These are phyloP conservation scores for Hesperia comma DNA, from an alignment of 2,888 invertebrate genomes.

Conservation along the genomic window DNA sequence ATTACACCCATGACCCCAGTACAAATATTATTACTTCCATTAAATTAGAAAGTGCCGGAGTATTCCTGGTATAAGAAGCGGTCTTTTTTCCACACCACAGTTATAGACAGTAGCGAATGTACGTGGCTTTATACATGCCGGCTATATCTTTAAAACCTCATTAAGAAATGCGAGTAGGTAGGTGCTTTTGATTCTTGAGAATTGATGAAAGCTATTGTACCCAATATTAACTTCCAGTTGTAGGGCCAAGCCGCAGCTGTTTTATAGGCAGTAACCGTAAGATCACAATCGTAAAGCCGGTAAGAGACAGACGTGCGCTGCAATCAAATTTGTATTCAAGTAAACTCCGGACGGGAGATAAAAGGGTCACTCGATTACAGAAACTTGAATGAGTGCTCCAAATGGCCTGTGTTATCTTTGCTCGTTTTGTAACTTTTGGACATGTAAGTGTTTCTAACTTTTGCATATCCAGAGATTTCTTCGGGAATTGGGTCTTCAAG, in stretches of 20 bases:
- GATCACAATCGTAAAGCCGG: slow-evolving; percentile 73
- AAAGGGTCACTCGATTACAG: slow-evolving; percentile 59
- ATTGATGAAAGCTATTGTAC: no score
- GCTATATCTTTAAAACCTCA: no score
- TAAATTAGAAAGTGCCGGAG: no score
- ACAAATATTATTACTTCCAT: no score
- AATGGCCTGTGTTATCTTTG: not conserved
- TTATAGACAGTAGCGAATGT: no score
- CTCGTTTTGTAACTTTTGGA: slow-evolving; percentile 2
- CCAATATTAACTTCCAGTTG: no score
- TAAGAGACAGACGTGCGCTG: slow-evolving; percentile 62
- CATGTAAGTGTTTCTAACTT: not conserved
- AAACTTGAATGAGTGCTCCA: slow-evolving; percentile 42
- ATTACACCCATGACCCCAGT: no score
- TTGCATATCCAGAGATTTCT: not conserved
- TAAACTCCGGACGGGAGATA: slow-evolving; percentile 50
- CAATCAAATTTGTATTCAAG: slow-evolving; percentile 64
- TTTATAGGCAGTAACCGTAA: slow-evolving; percentile 67
- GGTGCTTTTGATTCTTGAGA: not conserved
- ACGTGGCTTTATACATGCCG: no score
- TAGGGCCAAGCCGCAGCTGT: slow-evolving; percentile 40
- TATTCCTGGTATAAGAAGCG: no score
- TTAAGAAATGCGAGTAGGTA: no score
- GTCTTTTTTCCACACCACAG: no score
- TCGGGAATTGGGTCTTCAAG: not conserved